Conservation (phyloP, 2,797 vertebrate species). For the Botia almorhae region DNA sequence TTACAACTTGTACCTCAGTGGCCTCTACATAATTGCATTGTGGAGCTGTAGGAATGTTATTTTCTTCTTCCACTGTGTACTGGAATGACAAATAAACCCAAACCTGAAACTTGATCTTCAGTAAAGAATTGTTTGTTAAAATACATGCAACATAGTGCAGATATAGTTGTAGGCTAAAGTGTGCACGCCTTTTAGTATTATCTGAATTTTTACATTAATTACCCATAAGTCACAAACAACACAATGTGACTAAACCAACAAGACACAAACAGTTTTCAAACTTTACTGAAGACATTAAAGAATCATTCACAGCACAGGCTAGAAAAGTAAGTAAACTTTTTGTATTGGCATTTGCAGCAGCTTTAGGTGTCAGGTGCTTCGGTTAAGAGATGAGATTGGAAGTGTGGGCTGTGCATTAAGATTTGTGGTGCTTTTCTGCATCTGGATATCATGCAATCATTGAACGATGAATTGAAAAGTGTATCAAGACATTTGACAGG, state of each 20-base stretch:
- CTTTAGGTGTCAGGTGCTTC: too few species aligned
- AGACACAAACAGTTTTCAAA: neutral
- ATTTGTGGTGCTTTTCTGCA: too few species aligned
- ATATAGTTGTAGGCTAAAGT: neutral
- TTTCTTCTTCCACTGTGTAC: neutral
- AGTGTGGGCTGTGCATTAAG: too few species aligned
- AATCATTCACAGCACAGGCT: neutral
- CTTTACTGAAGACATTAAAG: neutral
- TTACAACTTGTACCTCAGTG: neutral
- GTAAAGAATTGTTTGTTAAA: constrained; percentile 6
- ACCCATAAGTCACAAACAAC: neutral
- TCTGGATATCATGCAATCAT: too few species aligned
- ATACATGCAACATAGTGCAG: neutral
- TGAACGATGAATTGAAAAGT: too few species aligned
- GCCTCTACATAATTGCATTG: constrained; percentile 12
- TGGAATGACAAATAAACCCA: constrained; percentile 3
- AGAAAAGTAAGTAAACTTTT: too few species aligned
- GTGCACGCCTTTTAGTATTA: neutral
- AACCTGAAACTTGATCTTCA: neutral
- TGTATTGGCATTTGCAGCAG: too few species aligned
- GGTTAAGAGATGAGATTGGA: too few species aligned
- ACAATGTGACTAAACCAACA: neutral
- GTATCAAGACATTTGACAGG: neutral
- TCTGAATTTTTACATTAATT: neutral
- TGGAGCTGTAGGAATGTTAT: neutral